These are phyloP conservation scores for Ochropacha duplaris DNA, from an alignment of 2,888 invertebrate genomes.

Conservation along the genomic window DNA sequence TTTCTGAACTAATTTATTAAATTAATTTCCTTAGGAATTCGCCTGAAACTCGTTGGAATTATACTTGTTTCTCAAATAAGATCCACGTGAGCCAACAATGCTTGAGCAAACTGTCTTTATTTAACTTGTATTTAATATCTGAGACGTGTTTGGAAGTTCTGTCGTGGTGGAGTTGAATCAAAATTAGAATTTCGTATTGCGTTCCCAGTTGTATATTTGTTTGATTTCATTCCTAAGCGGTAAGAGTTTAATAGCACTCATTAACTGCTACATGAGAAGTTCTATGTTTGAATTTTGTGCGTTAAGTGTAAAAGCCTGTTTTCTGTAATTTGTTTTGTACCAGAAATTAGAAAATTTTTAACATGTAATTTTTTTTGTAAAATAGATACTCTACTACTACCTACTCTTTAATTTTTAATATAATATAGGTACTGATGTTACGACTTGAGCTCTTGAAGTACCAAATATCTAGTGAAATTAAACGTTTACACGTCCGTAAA, in stretches of 20 bases:
- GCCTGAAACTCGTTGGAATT: constrained; percentile 62
- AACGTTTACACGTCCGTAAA: constrained; percentile 70
- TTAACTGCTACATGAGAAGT: constrained; percentile 12
- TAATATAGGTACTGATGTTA: neutral
- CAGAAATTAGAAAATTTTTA: constrained; percentile 1
- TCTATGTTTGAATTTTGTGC: neutral
- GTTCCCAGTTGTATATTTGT: constrained; percentile 59
- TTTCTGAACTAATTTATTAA: constrained; percentile 64
- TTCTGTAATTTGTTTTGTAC: constrained; percentile 5
- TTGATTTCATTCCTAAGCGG: constrained; percentile 28
- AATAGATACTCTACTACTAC: too few relatives aligned
- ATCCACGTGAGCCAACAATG: constrained; percentile 66
- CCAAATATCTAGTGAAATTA: constrained; percentile 58
- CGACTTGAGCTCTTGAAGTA: constrained; percentile 5
- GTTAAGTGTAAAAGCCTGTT: neutral
- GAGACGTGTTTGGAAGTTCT: constrained; percentile 68
- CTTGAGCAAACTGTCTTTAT: constrained; percentile 68
- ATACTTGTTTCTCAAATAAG: constrained; percentile 66
- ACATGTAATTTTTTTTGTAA: neutral
- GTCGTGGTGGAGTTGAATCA: constrained; percentile 49
- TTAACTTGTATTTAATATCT: constrained; percentile 77
- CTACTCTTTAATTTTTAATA: neutral
- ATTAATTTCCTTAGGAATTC: constrained; percentile 64
- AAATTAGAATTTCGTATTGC: constrained; percentile 67
- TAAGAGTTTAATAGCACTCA: constrained; percentile 34